phyloP scores from a whole-genome alignment of 2,113 vertebrate genomes.

The Chitala chitala region DNA sequence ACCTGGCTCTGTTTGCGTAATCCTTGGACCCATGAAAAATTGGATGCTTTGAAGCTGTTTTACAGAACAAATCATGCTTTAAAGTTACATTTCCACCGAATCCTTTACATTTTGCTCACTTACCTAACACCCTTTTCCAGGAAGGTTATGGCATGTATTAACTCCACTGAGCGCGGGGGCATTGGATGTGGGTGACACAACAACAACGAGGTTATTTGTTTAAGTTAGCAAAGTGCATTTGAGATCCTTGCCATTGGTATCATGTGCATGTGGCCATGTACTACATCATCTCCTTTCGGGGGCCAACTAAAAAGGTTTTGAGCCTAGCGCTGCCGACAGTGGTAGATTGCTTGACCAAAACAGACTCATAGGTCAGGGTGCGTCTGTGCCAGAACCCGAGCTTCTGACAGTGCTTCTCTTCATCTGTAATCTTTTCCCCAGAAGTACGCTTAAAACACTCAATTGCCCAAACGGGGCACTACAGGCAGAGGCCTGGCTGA shows the following conservation, averaged over 20 bases:
- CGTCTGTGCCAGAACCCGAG: background rate
- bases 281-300: background rate
- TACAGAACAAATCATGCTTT: background rate
- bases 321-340: background rate
- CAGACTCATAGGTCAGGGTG: no score
- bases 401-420: background rate
- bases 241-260: background rate
- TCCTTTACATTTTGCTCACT: background rate
- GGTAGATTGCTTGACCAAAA: background rate
- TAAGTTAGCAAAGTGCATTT: background rate
- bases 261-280: background rate
- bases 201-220: background rate
- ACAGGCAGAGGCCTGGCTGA: background rate
- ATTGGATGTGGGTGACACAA: background rate
- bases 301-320: background rate
- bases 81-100: background rate
- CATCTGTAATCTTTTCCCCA: background rate
- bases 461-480: background rate
- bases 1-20: background rate
- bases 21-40: background rate
- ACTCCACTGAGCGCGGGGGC: background rate
- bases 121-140: conserved; percentile 1
- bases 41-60: background rate
- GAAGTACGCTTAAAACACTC: background rate
- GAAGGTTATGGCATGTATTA: background rate